These are phyloP conservation scores for Melieria omissa DNA, from an alignment of 2,888 invertebrate species.

Conservation along the genomic window DNA sequence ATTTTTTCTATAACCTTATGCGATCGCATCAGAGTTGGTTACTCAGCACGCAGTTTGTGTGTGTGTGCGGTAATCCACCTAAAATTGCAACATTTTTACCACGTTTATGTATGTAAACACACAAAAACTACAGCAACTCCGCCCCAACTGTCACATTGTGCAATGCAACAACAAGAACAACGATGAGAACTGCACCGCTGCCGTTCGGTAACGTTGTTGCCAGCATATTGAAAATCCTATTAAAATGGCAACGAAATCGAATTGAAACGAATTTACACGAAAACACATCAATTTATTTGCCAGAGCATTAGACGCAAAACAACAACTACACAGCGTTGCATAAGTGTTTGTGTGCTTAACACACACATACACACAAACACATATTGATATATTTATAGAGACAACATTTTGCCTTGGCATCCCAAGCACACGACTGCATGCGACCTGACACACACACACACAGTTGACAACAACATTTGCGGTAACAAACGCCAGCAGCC, in stretches of 20 bases:
- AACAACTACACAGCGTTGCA: constrained; percentile 52
- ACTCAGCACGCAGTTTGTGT: no score
- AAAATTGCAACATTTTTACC: constrained; percentile 13
- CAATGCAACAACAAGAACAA: background rate
- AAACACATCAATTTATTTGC: constrained; percentile 45
- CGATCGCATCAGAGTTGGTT: no score
- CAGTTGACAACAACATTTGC: background rate
- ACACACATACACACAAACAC: constrained; percentile 4
- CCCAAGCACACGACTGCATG: no score
- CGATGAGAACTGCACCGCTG: background rate
- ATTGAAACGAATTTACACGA: constrained; percentile 26
- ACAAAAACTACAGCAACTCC: background rate
- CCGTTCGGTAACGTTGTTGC: background rate
- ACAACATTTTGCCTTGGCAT: no score
- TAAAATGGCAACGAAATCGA: constrained; percentile 28
- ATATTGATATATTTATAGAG: no score
- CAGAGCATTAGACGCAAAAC: constrained; percentile 51
- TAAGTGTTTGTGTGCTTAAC: constrained; percentile 39
- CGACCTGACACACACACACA: background rate
- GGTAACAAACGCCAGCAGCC: background rate
- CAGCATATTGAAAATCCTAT: constrained; percentile 19
- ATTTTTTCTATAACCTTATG: no score
- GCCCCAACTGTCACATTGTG: background rate
- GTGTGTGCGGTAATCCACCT: constrained; percentile 13
- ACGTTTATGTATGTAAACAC: background rate